Percentiles rank a stretch among this genome's conserved stretches.
Conservation (phyloP, 2,888 invertebrate genomes). For the Lithophane ornitopus region DNA sequence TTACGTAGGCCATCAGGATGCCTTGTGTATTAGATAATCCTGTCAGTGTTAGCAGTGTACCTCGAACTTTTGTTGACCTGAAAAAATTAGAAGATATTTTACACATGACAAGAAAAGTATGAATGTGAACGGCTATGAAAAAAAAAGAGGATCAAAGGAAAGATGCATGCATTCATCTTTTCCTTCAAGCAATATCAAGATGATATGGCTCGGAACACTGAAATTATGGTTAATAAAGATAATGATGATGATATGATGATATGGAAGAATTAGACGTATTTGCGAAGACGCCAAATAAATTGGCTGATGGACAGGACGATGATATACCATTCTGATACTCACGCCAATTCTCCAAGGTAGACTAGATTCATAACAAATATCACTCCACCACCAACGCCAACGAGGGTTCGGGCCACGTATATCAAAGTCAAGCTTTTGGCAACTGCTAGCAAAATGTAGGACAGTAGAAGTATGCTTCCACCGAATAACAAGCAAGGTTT, state of each 20-base stretch:
- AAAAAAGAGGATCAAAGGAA: not conserved
- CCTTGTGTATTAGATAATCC: constrained; percentile 71
- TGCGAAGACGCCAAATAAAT: not conserved
- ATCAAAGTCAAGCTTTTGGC: constrained; percentile 67
- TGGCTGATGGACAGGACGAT: not conserved
- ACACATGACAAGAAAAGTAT: not conserved
- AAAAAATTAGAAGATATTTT: constrained; percentile 34
- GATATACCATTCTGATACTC: constrained; percentile 30
- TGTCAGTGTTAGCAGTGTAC: constrained; percentile 69
- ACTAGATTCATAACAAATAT: constrained; percentile 43
- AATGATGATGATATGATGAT: too few species aligned
- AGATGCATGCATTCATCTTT: not conserved
- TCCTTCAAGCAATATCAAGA: not conserved
- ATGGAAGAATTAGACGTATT: too few species aligned
- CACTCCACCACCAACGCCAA: constrained; percentile 30
- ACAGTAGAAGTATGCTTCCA: constrained; percentile 52
- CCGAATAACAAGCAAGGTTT: constrained; percentile 70
- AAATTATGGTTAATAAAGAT: not conserved
- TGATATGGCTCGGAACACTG: not conserved
- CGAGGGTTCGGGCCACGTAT: constrained; percentile 56
- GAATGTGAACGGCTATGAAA: too few species aligned
- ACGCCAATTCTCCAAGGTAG: constrained; percentile 54
- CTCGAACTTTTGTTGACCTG: constrained; percentile 76
- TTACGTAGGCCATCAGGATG: constrained; percentile 64
- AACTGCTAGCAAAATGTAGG: constrained; percentile 65